A percentile compares a stretch with the other conserved stretches of the same genome.
phyloP scores from a whole-genome alignment of 2,797 vertebrate genomes.

The Pseudochirops corinnae region DNA sequence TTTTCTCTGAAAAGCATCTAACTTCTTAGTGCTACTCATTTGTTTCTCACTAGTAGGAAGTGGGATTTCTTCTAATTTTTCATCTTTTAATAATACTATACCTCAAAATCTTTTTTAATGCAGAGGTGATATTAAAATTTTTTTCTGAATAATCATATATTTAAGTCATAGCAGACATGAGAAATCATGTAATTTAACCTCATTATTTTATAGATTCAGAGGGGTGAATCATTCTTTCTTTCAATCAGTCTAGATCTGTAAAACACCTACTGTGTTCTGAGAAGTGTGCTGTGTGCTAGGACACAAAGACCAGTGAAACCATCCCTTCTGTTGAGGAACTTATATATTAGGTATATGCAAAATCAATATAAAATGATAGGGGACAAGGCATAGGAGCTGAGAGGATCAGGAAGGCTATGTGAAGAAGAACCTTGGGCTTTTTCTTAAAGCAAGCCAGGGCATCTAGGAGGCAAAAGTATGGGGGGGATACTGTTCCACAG shows the following conservation, averaged over 20 bases:
- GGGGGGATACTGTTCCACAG: background rate
- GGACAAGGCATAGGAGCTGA: background rate
- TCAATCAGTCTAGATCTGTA: background rate
- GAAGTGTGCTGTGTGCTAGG: background rate
- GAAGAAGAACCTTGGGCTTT: background rate
- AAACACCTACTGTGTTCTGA: background rate
- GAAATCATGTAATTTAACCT: background rate
- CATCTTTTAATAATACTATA: conserved; percentile 8
- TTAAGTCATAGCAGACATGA: background rate
- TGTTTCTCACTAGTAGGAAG: conserved; percentile 24
- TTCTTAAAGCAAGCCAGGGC: background rate
- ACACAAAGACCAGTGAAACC: background rate
- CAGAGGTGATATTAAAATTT: background rate
- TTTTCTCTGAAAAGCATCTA: conserved; percentile 14
- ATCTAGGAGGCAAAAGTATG: background rate
- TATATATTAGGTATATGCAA: background rate
- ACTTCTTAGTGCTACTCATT: background rate
- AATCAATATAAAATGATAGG: background rate
- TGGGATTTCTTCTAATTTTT: conserved; percentile 36
- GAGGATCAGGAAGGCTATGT: background rate
- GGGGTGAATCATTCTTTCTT: background rate
- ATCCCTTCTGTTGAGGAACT: background rate
- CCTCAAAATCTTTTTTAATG: conserved; percentile 1
- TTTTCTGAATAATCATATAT: background rate
- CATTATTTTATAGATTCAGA: background rate